Conservation (phyloP, 2,113 vertebrate genomes). For the Etheostoma spectabile region DNA sequence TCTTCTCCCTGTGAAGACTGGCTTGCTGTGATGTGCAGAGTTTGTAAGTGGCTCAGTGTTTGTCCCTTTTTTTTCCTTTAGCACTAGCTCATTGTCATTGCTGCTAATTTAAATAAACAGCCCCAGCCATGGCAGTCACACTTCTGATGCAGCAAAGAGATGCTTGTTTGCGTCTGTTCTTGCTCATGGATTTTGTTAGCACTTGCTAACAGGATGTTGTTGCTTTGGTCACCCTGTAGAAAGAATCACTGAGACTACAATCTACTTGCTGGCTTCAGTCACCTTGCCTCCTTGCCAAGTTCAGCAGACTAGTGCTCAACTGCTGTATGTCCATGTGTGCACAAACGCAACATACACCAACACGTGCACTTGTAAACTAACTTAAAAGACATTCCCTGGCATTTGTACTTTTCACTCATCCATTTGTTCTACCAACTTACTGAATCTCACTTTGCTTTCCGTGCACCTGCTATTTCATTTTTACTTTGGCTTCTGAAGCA, state of each 20-base stretch:
- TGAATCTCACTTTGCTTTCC: slow-evolving; percentile 26
- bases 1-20: slow-evolving; percentile 83
- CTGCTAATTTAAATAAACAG: slow-evolving; percentile 42
- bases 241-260: neutral
- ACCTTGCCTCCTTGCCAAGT: slow-evolving; percentile 60
- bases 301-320: neutral
- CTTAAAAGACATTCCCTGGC: neutral
- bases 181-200: slow-evolving; percentile 34
- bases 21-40: slow-evolving; percentile 87
- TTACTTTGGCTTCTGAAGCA: neutral
- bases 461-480: slow-evolving; percentile 14
- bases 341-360: neutral
- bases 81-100: slow-evolving; percentile 53
- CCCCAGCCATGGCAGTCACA: slow-evolving; percentile 11
- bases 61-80: slow-evolving; percentile 57
- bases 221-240: slow-evolving; percentile 28
- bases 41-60: slow-evolving; percentile 86
- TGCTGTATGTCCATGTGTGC: neutral
- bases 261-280: slow-evolving; percentile 20
- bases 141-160: slow-evolving; percentile 45
- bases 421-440: slow-evolving; percentile 15
- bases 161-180: slow-evolving; percentile 39
- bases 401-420: slow-evolving; percentile 15
- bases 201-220: slow-evolving; percentile 20
- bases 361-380: neutral